Conservation (phyloP, 2,113 vertebrate genomes). For the Pampusana beccarii region DNA sequence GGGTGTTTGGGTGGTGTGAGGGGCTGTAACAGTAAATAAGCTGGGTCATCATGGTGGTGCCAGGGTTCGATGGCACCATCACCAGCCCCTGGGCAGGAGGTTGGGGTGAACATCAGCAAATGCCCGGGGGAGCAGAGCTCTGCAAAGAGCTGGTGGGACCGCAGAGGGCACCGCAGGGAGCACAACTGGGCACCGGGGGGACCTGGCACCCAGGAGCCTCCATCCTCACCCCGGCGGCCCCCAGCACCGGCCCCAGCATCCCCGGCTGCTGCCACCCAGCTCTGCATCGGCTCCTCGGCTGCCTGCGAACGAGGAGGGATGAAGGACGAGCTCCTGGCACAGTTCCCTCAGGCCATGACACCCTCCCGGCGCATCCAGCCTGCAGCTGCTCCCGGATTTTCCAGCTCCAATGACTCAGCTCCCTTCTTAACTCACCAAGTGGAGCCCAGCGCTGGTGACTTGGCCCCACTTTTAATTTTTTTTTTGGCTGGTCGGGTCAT, state of each 20-base stretch:
- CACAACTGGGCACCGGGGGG: accelerated
- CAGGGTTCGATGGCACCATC: neutral
- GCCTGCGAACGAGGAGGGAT: accelerated
- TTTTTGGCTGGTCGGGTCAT: neutral
- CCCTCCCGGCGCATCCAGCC: accelerated
- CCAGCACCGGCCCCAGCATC: neutral
- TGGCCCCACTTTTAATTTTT: neutral
- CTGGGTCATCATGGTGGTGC: neutral
- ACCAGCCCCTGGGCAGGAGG: neutral
- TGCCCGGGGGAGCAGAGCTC: neutral
- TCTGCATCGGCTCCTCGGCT: accelerated
- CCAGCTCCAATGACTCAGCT: slow-evolving; percentile 27
- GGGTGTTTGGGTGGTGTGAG: accelerated
- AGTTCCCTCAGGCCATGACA: neutral
- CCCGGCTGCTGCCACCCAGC: neutral
- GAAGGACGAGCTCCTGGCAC: neutral
- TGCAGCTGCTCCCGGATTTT: neutral
- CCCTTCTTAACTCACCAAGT: neutral
- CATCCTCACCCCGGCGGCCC: neutral
- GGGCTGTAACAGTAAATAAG: neutral
- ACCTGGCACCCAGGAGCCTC: neutral
- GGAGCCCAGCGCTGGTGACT: neutral
- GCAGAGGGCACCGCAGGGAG: accelerated
- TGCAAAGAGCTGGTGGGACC: neutral
- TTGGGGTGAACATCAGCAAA: neutral